Base-by-base conservation (phyloP, 2,888 invertebrate genomes). In the Idaea straminata region DNA sequence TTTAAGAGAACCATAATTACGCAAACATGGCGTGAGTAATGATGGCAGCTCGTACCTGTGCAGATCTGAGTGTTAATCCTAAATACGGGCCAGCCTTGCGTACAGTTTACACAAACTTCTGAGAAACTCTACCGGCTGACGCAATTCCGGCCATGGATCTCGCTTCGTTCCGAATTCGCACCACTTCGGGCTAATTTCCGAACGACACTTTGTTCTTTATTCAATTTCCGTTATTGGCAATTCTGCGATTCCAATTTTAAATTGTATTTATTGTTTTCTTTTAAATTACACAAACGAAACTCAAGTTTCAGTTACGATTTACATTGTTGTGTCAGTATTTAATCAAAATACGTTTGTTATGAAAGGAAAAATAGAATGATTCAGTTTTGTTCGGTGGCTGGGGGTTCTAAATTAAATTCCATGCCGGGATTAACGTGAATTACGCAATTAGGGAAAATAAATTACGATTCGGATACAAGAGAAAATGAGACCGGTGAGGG, bases 171-270 rank as follows among this genome's bases (percentile, higher is more conserved):
- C 82, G 77, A 88, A 89, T 87, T 88, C 86, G 83, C 83, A 89
- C 87, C 91, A 89, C 86, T 86, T 88, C 83, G 83, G 86, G 86
- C 84, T 91, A 91, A 92, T 92, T 91, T 92, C 92, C 92, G 91
- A 90, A 86, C 87, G 89, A 84, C 91, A 90, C 90, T 91, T 91
- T 88, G 87, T 91, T 91, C 90, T 91, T 89, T 89, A 92, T 91
- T 92, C 89, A 91, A 92, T 92, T 91, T 92, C 92, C 92, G 91
- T 85, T 88, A 86, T 86, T 81, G 85, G 79, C 79, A 79, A 79
- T 84, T 82, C 80, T 78, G 74, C 77, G 77, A 69, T 79, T 82
- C 81, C 80, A 83, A 85, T 84, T 83, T 82, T 72, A 77, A 79
- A 80, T 81, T 77, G 72, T 74, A 75, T 74, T 77, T 75, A 79